These are phyloP conservation scores for Nezara viridula DNA, from an alignment of 2,888 invertebrate genomes.

Conservation along the genomic window DNA sequence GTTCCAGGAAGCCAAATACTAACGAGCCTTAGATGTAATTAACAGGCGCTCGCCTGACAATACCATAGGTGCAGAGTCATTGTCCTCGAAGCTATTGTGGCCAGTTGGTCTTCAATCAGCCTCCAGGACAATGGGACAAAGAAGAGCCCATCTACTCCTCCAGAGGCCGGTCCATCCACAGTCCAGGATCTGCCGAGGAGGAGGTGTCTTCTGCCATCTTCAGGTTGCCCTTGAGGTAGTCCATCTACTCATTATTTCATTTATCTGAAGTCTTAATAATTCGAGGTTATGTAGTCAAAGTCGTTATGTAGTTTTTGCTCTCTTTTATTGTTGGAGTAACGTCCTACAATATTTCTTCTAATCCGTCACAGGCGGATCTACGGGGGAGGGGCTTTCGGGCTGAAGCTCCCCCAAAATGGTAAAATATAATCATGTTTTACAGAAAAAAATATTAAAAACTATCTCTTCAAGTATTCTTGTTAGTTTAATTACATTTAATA, in stretches of 20 bases:
- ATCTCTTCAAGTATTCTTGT: no score
- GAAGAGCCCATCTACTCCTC: constrained; percentile 3
- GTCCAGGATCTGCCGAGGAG: not conserved
- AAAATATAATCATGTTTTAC: no score
- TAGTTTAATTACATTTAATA: no score
- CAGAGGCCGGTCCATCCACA: not conserved
- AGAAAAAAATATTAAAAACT: no score
- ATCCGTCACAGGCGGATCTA: no score
- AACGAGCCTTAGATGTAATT: constrained; percentile 31
- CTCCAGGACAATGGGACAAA: constrained; percentile 45
- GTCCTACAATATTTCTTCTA: no score
- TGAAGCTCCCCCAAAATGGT: no score
- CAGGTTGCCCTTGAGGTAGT: constrained; percentile 1
- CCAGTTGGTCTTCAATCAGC: constrained; percentile 32
- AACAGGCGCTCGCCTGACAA: constrained; percentile 14
- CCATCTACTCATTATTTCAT: not conserved
- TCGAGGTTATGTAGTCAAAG: no score
- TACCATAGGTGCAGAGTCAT: constrained; percentile 36
- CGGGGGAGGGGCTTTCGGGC: no score
- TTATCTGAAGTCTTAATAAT: not conserved
- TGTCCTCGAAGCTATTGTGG: constrained; percentile 25
- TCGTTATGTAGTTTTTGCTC: no score
- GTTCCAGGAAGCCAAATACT: constrained; percentile 44
- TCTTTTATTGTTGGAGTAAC: no score
- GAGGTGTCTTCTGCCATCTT: constrained; percentile 29